Percentiles rank a stretch among this genome's conserved stretches.
These are phyloP conservation scores for Bergia puertoricense DNA, from an alignment of 92 coral and sea anemone species.

Conservation along the genomic window DNA sequence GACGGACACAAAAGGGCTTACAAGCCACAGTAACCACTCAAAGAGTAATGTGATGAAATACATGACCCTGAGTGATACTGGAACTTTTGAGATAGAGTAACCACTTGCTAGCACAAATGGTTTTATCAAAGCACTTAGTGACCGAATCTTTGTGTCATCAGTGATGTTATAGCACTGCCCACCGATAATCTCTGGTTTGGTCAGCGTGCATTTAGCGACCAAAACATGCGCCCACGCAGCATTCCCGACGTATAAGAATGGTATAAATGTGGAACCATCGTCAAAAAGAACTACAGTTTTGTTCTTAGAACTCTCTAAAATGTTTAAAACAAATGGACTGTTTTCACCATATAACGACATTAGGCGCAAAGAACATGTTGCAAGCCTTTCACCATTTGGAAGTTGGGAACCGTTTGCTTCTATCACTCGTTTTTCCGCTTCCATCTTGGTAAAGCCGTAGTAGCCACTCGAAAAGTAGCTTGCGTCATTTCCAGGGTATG, in stretches of 20 bases:
- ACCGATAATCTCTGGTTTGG: conserved; percentile 8
- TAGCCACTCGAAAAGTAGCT: too few species aligned
- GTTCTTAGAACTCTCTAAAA: too few species aligned
- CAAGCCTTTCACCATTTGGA: too few species aligned
- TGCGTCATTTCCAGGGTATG: too few species aligned
- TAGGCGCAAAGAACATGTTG: too few species aligned
- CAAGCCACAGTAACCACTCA: conserved; percentile 36
- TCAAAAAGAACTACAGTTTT: conserved; percentile 14
- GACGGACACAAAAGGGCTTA: conserved; percentile 27
- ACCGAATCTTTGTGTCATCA: conserved; percentile 29
- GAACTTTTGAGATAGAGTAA: conserved; percentile 18
- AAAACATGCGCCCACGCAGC: not conserved
- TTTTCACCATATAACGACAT: too few species aligned
- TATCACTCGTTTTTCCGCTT: too few species aligned
- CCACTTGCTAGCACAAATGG: conserved; percentile 44
- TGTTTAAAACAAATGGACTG: too few species aligned
- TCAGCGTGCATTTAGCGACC: conserved; percentile 5
- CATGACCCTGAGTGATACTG: conserved; percentile 21
- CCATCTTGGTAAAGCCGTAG: too few species aligned
- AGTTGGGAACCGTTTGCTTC: too few species aligned
- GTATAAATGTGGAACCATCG: conserved; percentile 8
- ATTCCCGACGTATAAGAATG: not conserved
- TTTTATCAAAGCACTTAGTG: conserved; percentile 22
- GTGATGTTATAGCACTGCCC: conserved; percentile 38
- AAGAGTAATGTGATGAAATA: conserved; percentile 36